Evolutionary conservation across 2,113 vertebrate species (phyloP).

Genomic region (Zosterops hypoxanthus): DNA sequence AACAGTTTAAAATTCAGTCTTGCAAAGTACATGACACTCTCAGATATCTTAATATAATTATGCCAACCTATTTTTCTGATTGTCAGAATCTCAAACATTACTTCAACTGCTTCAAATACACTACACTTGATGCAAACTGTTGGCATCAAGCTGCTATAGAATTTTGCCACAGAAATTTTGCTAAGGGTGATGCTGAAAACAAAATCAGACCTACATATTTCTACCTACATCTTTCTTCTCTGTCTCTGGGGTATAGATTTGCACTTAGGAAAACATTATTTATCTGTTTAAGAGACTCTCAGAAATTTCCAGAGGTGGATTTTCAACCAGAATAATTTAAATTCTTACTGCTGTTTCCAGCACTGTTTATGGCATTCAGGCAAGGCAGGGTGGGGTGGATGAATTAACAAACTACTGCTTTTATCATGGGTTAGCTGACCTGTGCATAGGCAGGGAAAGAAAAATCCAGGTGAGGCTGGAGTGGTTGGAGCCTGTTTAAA

Average conservation of each 20-base stretch:
- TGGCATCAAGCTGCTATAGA: not conserved
- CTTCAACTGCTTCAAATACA: constrained; percentile 13
- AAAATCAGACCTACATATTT: not conserved
- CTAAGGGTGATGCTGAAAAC: not conserved
- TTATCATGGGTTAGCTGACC: not conserved
- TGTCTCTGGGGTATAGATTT: not conserved
- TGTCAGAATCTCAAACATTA: constrained; percentile 32
- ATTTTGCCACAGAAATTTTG: not conserved
- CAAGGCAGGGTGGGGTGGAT: not conserved
- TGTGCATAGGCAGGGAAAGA: not conserved
- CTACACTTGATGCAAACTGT: not conserved
- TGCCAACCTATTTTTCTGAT: constrained; percentile 23
- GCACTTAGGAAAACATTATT: not conserved
- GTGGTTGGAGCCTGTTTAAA: not conserved
- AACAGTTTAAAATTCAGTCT: constrained; percentile 65
- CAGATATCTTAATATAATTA: constrained; percentile 66
- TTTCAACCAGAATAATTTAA: not conserved
- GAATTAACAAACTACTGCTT: not conserved
- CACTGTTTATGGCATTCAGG: not conserved
- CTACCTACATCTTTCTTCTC: not conserved
- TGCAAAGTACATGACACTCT: constrained; percentile 47
- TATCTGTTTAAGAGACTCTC: not conserved
- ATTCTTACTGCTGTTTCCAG: not conserved
- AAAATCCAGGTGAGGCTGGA: not conserved
- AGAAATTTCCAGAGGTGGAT: not conserved